These are phyloP conservation scores for Lanius collurio DNA, from an alignment of 2,113 vertebrate genomes.

Conservation along the genomic window DNA sequence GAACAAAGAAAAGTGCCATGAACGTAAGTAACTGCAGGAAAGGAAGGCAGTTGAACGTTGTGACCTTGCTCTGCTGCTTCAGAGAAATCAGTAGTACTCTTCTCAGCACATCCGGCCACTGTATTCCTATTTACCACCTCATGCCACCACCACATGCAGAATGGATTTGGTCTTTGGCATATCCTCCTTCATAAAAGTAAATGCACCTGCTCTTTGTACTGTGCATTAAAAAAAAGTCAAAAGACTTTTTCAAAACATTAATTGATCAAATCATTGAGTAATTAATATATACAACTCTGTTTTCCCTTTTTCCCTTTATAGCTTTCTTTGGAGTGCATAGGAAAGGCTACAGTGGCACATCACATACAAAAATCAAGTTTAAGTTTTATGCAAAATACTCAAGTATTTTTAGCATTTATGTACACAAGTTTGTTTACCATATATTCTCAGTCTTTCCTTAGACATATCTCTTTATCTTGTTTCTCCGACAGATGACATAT, in stretches of 20 bases:
- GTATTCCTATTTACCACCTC: neutral
- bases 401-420: slow-evolving; percentile 32
- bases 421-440: slow-evolving; percentile 6
- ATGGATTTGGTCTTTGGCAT: neutral
- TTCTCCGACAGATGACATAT: neutral
- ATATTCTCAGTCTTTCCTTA: neutral
- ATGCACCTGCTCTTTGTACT: neutral
- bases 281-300: neutral
- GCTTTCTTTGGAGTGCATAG: slow-evolving; percentile 23
- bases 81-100: slow-evolving; percentile 48
- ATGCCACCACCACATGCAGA: neutral
- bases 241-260: neutral
- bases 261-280: neutral
- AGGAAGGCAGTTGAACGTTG: neutral
- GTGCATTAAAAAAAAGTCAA: neutral
- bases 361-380: slow-evolving; percentile 48
- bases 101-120: neutral
- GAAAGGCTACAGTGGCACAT: neutral
- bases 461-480: neutral
- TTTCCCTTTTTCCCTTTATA: slow-evolving; percentile 19
- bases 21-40: neutral
- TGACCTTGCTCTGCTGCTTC: neutral
- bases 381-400: slow-evolving; percentile 28
- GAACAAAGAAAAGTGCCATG: slow-evolving; percentile 43
- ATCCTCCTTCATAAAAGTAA: neutral